Evolutionary conservation across 2,888 invertebrate species (phyloP), one percentile per base, ranked within the genome.

Genomic region (Cryptocheilus praepositus): DNA sequence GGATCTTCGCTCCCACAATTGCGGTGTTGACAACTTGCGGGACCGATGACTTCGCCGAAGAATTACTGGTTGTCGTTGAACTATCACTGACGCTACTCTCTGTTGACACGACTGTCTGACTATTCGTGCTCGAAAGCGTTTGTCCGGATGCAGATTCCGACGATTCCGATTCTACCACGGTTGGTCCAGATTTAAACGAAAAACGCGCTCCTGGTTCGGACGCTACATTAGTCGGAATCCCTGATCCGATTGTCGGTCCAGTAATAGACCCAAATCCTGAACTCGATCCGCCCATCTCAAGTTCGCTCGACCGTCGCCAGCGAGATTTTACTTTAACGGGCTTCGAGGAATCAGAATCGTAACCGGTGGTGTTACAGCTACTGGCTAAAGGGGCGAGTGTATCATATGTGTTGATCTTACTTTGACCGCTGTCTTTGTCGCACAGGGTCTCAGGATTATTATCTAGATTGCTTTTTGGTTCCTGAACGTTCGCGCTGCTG

Each of bases 311-410:
- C 71, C 94, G 89, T 67, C 94, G 89, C 95, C 95, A 95, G 13
- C 95, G 90, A 13, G 94, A 94, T 84, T 95, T 95, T 0, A 95
- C 94, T 89, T 95, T 95, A 0, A 94, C 94, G 0, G 94, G 94
- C 89, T 93, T 94, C 62, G 87, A 85, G 3, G 87, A 85, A 53
- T 89, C 89, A 0, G 88, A 88, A 61, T 87, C 87, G 49, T 87
- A 88, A 25, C 86, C 85, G 16, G 83, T 77, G 11, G 75, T 70
- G 18, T 80, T 79, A 36, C 81, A 76, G 53, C 70, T 75, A 19
- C 81, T 67, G 22, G 81, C 71, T 18, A 83, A 66, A 2, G 85
- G 81, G 4, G 85, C 76, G n/a, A 83, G 74, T 21, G 80, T 77
- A 44, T 85, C 86, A 22, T 79, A 68, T 3, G 81, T 59, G 3